Evolutionary conservation across 1,140 invertebrate genomes (phyloP).

Genomic region (Antheraea pernyi): DNA sequence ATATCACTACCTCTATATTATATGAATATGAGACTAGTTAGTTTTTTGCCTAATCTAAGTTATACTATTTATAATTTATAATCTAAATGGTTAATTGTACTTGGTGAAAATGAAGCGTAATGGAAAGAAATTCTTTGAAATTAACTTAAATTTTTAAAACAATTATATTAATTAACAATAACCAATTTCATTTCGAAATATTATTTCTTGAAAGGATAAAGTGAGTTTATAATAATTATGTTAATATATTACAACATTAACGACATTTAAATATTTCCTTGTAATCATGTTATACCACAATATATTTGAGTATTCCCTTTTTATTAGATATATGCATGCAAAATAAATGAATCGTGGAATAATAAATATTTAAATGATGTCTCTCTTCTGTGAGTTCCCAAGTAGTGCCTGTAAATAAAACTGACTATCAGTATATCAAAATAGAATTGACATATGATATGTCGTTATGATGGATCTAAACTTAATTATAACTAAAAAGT

Average conservation of each 20-base stretch:
- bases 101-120: constrained; percentile 72
- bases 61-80: constrained; percentile 27
- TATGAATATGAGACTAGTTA: constrained; percentile 77
- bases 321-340: neutral
- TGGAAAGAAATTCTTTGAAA: constrained; percentile 50
- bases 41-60: constrained; percentile 62
- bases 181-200: neutral
- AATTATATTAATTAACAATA: constrained; percentile 5
- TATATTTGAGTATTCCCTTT: constrained; percentile 24
- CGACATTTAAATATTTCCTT: constrained; percentile 9
- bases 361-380: constrained; percentile 54
- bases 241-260: constrained; percentile 17
- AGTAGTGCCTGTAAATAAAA: constrained; percentile 64
- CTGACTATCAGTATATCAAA: neutral
- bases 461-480: neutral
- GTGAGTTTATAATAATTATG: neutral
- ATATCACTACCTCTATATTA: constrained; percentile 65
- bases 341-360: neutral
- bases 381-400: constrained; percentile 64
- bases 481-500: no score
- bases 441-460: neutral
- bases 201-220: neutral
- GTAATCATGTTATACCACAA: neutral
- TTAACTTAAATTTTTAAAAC: constrained; percentile 16
- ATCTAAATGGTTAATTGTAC: constrained; percentile 61